Evolutionary conservation across 2,888 invertebrate species (phyloP).

Genomic region (Myathropa florea): DNA sequence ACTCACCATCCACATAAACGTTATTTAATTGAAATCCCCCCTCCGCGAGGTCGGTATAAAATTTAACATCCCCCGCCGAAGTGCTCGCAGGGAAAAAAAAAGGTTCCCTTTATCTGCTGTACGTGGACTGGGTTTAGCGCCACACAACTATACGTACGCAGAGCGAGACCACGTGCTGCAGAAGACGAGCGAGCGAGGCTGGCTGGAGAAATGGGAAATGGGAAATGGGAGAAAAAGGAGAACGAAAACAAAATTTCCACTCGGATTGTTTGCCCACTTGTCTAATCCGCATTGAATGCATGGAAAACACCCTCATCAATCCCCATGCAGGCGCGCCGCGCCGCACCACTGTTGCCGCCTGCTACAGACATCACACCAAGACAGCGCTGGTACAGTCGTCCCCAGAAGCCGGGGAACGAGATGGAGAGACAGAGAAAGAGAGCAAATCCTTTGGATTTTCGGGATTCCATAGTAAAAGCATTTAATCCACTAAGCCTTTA

Average conservation of each 20-base stretch:
- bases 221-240: not conserved
- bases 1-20: conserved; percentile 63
- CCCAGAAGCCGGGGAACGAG: not conserved
- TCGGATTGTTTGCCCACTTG: conserved; percentile 67
- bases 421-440: conserved; percentile 17
- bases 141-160: conserved; percentile 39
- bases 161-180: conserved; percentile 62
- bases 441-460: conserved; percentile 58
- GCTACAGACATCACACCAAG: conserved; percentile 12
- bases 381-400: not conserved
- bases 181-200: conserved; percentile 18
- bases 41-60: conserved; percentile 5
- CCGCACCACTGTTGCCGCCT: conserved; percentile 1
- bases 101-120: conserved; percentile 48
- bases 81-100: conserved; percentile 15
- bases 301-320: conserved; percentile 57
- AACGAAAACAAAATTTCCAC: conserved; percentile 61
- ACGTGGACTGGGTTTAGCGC: conserved; percentile 61
- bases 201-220: not conserved
- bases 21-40: conserved; percentile 68
- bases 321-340: not conserved
- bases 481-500: conserved; percentile 70
- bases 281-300: conserved; percentile 68
- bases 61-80: conserved; percentile 19
- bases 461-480: conserved; percentile 69